A percentile compares a stretch with the other conserved stretches of the same genome.
These are phyloP conservation scores for Noturus placidus DNA, from an alignment of 2,113 vertebrate genomes.

Conservation along the genomic window DNA sequence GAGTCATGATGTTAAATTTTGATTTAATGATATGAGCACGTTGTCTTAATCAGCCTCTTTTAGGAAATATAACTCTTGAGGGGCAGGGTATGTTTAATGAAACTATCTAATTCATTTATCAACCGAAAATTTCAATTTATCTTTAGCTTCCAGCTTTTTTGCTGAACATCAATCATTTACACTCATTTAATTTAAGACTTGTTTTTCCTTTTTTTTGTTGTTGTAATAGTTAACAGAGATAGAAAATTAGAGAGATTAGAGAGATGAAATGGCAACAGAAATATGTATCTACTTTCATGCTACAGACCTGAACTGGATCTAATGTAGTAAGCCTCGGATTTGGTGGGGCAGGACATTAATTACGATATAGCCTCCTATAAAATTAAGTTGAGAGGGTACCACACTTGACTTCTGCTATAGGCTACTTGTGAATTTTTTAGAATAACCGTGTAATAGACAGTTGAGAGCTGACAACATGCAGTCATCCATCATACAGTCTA, in stretches of 20 bases:
- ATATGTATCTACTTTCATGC: not conserved
- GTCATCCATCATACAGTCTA: not conserved
- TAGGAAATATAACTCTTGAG: conserved; percentile 25
- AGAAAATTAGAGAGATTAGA: not conserved
- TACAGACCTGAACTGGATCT: not conserved
- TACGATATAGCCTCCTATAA: not conserved
- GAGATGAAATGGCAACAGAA: not conserved
- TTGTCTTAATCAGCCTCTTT: conserved; percentile 27
- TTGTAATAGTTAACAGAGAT: conserved; percentile 6
- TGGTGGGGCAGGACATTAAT: not conserved
- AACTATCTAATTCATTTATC: conserved; percentile 30
- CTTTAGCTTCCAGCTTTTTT: conserved; percentile 32
- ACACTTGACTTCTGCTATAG: not conserved
- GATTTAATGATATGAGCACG: conserved; percentile 34
- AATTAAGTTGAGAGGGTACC: not conserved
- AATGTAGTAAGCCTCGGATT: not conserved
- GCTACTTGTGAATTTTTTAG: not conserved
- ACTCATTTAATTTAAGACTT: conserved; percentile 16
- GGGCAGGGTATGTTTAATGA: conserved; percentile 26
- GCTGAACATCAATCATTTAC: conserved; percentile 26
- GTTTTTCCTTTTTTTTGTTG: not conserved
- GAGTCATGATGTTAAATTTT: conserved; percentile 39
- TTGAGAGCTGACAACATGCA: not conserved
- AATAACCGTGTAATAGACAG: not conserved
- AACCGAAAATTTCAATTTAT: conserved; percentile 26